Evolutionary conservation across 2,888 invertebrate species (phyloP).

Genomic region (Drosophila glabriapex): DNA sequence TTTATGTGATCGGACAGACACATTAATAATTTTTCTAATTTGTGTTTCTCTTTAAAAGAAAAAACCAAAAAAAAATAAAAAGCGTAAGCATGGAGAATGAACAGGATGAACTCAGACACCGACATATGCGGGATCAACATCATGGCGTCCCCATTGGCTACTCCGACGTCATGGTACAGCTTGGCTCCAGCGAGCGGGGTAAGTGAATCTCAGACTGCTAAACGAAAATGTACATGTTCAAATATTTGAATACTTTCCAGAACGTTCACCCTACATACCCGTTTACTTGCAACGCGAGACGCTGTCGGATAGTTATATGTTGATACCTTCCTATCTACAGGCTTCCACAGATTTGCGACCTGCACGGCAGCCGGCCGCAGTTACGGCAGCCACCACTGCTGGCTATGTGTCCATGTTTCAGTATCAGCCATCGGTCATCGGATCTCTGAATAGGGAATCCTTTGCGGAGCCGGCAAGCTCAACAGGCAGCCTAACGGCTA

Average conservation of each 20-base stretch:
- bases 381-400: conserved; percentile 6
- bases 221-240: not conserved
- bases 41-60: conserved; percentile 59
- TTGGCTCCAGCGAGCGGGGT: conserved; percentile 53
- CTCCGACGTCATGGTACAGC: conserved; percentile 44
- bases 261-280: conserved; percentile 45
- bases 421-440: conserved; percentile 28
- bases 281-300: conserved; percentile 44
- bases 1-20: conserved; percentile 57
- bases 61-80: conserved; percentile 56
- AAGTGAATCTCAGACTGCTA: conserved; percentile 27
- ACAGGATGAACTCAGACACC: conserved; percentile 81
- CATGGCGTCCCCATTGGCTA: conserved; percentile 48
- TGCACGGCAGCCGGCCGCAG: conserved; percentile 23
- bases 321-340: conserved; percentile 47
- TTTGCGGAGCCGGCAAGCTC: conserved; percentile 55
- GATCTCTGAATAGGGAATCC: conserved; percentile 36
- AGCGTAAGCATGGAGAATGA: conserved; percentile 81
- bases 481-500: conserved; percentile 14
- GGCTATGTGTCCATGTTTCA: conserved; percentile 41
- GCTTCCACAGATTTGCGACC: conserved; percentile 19
- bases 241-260: conserved; percentile 18
- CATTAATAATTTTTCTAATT: conserved; percentile 53
- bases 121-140: conserved; percentile 62
- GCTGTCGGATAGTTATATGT: conserved; percentile 56